Evolutionary conservation across 2,888 invertebrate species (phyloP).

Genomic region (Syrphus vitripennis): DNA sequence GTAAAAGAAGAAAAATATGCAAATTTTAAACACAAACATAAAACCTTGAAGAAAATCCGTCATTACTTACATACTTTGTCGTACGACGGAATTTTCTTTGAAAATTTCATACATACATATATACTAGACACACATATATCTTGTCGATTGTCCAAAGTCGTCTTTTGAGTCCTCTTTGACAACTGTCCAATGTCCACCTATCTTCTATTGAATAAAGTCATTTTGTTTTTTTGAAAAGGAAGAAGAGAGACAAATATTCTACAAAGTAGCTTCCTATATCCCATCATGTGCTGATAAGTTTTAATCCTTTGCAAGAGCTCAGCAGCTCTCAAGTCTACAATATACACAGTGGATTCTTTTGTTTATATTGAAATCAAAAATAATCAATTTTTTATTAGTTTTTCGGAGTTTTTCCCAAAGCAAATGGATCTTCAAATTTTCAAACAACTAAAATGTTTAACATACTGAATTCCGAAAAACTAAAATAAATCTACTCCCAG

Average conservation of each 20-base stretch:
- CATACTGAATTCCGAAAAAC: too few relatives aligned
- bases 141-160: background rate
- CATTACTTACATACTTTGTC: background rate
- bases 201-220: background rate
- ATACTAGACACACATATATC: background rate
- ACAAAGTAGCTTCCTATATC: conserved; percentile 5
- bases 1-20: background rate
- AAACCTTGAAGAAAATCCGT: background rate
- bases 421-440: too few relatives aligned
- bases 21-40: background rate
- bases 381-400: too few relatives aligned
- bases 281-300: background rate
- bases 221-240: too few relatives aligned
- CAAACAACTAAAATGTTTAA: too few relatives aligned
- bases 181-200: background rate
- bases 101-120: background rate
- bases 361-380: background rate
- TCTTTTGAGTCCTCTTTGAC: background rate
- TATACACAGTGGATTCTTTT: background rate
- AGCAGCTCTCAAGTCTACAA: background rate
- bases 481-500: too few relatives aligned
- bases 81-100: background rate
- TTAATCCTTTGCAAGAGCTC: conserved; percentile 35
- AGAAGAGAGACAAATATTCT: conserved; percentile 1
- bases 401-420: too few relatives aligned